Evolutionary conservation across 1,140 invertebrate genomes (phyloP), one percentile per base, ranked within the genome.

Genomic region (Drosophila yakuba): DNA sequence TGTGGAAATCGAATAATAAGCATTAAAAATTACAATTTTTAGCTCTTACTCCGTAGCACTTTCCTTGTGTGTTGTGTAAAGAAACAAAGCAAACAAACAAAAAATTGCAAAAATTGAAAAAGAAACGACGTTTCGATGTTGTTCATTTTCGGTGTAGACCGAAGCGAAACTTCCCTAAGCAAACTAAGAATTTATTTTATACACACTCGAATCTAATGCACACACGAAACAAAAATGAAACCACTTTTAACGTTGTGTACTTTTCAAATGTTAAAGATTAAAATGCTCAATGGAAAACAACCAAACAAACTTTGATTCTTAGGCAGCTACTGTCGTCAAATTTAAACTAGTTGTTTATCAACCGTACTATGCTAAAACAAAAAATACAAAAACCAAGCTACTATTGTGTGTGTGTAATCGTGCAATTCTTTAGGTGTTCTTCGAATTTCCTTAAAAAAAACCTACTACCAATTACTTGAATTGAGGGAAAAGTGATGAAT

Each of bases 11-110:
- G 75, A 78, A 80, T 90, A 86, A 80, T 89, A 90, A 90, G 80
- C 74, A 89, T 88, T 79, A 82, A 72, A 76, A 78, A 78, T 82
- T 78, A 81, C 36, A 62, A 79, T 79, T 86, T 88, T 86, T 86
- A 86, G 82, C 80, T 83, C 79, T 79, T 83, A 86, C 79, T 88
- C 51, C 73, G 79, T 86, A 86, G 82, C 83, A 82, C 83, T 82
- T 78, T 86, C 79, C 77, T 79, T 86, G 82, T 86, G 82, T 86
- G 82, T 86, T 86, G 83, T 86, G 82, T 81, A 86, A 86, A 74
- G 32, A 74, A 77, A 66, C 35, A 69, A 43, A 57, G 15, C 12
- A 32, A 64, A 66, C 55, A 23, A 11, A 71, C 52, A 69, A 55
- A 63, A 47, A 48, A 25, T 5, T 39, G 61, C 20, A 78, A 60